Conservation (phyloP, 2,113 vertebrate species). For the Zootoca vivipara region DNA sequence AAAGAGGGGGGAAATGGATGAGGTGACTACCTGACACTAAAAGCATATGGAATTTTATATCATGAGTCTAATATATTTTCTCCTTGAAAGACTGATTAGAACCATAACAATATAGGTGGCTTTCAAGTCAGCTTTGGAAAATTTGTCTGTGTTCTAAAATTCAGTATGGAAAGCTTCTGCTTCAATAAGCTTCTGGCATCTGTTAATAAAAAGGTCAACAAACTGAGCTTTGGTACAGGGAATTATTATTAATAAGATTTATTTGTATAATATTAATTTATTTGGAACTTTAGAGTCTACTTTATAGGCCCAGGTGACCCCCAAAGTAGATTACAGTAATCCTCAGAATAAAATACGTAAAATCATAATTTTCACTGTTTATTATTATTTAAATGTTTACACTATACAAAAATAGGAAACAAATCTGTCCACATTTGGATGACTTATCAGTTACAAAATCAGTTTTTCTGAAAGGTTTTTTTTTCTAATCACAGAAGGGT, state of each 20-base stretch:
- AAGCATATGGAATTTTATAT: not conserved
- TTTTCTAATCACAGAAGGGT: too few species aligned
- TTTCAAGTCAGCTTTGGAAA: slow-evolving; percentile 16
- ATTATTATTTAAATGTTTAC: too few species aligned
- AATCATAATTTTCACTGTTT: too few species aligned
- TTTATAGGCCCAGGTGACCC: not conserved
- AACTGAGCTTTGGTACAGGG: not conserved
- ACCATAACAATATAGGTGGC: not conserved
- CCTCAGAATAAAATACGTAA: too few species aligned
- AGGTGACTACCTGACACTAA: not conserved
- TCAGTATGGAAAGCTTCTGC: slow-evolving; percentile 1
- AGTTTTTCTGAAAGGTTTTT: too few species aligned
- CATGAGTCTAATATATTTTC: not conserved
- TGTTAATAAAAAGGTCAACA: not conserved
- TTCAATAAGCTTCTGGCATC: slow-evolving; percentile 15
- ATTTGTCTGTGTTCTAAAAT: not conserved
- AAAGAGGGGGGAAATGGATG: slow-evolving; percentile 5
- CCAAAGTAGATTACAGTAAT: too few species aligned
- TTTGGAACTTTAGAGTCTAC: not conserved
- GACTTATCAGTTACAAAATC: too few species aligned
- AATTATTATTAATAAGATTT: not conserved
- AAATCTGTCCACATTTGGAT: too few species aligned
- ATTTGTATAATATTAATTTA: not conserved
- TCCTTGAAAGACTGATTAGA: not conserved
- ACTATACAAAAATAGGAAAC: too few species aligned